Base-by-base conservation (phyloP, 2,797 vertebrate genomes). In the Sibirionetta formosa region DNA sequence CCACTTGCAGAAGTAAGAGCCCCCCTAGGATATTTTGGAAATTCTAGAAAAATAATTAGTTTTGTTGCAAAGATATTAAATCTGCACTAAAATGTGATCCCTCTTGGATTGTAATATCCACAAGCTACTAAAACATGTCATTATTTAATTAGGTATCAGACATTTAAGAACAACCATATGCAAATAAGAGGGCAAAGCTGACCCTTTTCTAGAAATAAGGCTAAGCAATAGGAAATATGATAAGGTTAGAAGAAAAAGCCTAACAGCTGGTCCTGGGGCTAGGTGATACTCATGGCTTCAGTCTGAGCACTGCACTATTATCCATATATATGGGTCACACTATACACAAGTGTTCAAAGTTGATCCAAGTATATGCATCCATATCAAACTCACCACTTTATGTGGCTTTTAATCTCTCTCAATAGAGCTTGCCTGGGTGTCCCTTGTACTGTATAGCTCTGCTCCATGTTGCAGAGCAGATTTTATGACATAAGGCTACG, bases 31-130 rank as follows among this genome's bases (percentile, higher is more conserved):
- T 61, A 70, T 60, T 88, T 64, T 27, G 50, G n/a, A 90, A 94
- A 80, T 82, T 88, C 77, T 68, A 24, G 19, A 65, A 60, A 63
- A 82, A 50, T 69, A 82, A 82, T 88, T 71, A 72, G 46, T 72
- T 91, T 81, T 81, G 33, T 36, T 71, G 44, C 36, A 69, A 69
- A 79, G 48, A 71, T 63, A 68, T 82, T 92, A 88, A 75, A 78
- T 64, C 51, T 76, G 14, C 3, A 4, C 46, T 82, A 64, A 85
- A 85, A 77, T n/a, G 14, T 20, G 40, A 50, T 51, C 57, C 53
- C 48, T 70, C 48, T 42, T 54, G 56, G 70, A 65, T 81, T 66
- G 68, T 26, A 71, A 66, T 69, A 83, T 50, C 57, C 61, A 72
- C 63, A 27, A n/a, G 53, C 36, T 40, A 48, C 16, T 56, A 66